These are phyloP conservation scores for Conus ventricosus DNA, from an alignment of 1,140 invertebrate species.

Conservation along the genomic window DNA sequence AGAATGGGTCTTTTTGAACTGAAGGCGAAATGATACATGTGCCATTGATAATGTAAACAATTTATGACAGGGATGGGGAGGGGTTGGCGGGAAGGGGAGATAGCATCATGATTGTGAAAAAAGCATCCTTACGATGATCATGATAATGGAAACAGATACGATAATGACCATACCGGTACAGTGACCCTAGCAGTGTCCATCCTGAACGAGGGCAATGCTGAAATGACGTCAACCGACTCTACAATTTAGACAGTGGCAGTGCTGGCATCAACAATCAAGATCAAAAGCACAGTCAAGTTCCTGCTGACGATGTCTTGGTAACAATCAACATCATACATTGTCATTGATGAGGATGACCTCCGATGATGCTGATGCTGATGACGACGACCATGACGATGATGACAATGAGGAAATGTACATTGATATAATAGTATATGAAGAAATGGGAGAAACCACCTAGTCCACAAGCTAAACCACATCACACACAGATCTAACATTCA, in stretches of 20 bases:
- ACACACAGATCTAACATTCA: slow-evolving; percentile 3
- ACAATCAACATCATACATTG: no score
- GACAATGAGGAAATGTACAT: neutral
- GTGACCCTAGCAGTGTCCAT: no score
- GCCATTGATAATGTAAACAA: no score
- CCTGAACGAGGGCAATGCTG: no score
- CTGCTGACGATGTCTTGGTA: no score
- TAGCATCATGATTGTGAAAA: neutral
- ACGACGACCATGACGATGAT: neutral
- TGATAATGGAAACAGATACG: neutral
- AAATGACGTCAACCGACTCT: no score
- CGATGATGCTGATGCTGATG: neutral
- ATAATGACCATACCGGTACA: neutral
- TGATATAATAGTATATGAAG: neutral
- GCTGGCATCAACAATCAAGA: no score
- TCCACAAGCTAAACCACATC: slow-evolving; percentile 26
- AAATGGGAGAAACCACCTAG: neutral
- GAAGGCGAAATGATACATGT: neutral
- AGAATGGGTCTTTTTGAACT: neutral
- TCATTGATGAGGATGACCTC: neutral
- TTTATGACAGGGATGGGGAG: no score
- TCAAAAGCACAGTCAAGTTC: no score
- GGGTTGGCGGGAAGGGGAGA: neutral
- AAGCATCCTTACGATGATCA: neutral
- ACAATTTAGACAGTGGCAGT: no score